Evolutionary conservation across 2,888 invertebrate species (phyloP), one percentile per base, ranked within the genome.

Genomic region (Pelosia muscerda): DNA sequence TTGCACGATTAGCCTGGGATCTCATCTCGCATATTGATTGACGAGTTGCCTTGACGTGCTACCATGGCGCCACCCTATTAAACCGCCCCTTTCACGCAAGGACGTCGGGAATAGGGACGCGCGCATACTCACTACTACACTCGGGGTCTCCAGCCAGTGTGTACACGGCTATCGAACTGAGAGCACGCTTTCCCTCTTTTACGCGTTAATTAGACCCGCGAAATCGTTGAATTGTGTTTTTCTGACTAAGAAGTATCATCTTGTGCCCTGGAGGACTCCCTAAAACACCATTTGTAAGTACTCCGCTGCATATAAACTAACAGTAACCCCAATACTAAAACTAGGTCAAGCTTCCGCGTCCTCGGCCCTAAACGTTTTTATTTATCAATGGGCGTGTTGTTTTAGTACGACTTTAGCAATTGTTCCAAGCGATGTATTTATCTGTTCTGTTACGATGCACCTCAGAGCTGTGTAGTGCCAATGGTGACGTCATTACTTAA

Each of bases 1-100:
- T 82, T 81, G 66, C 76, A 76, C 84, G 83, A 91, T 91, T 90
- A 90, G 82, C 86, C 78, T 75, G 84, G 82, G 86, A 86, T 86
- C 88, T 90, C 90, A 91, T 94, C 93, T 90, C 89, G 90, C 89
- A 92, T 95, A 95, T 95, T 95, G 94, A 95, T 95, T 94, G 94
- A 94, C 91, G 91, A 89, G 87, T 88, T 87, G 89, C 89, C 89
- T 90, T 91, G 89, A 88, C 88, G 88, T 86, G 88, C 87, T 88
- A 86, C 91, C 83, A 91, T 88, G 89, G 90, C 91, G 91, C 92
- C 94, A 93, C 93, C 94, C 95, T 88, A 87, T 86, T 80, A 88
- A 90, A 82, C 92, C 91, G 89, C 93, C 95, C 94, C 93, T 90
- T 91, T 88, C 84, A 91, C 88, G 87, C 92, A 92, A 93, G 94